These are phyloP conservation scores for Peromyscus eremicus DNA, from an alignment of 2,797 vertebrate genomes.

Conservation along the genomic window DNA sequence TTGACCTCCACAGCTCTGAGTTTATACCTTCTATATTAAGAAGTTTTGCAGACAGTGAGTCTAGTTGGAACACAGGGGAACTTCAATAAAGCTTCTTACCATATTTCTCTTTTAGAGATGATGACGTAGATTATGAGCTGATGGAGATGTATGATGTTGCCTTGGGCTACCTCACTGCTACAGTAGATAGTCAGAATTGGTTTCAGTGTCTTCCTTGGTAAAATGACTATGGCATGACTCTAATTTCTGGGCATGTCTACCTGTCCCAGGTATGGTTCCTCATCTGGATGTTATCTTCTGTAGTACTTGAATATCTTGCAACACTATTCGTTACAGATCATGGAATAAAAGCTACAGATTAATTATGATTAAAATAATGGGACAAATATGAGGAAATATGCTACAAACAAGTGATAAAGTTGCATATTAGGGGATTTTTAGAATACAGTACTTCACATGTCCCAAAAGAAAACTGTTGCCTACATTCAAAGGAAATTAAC, in stretches of 20 bases:
- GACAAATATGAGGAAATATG: background rate
- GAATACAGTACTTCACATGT: background rate
- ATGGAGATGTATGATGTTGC: too few species aligned
- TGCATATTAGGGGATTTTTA: background rate
- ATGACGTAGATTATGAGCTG: background rate
- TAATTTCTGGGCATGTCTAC: fast-evolving
- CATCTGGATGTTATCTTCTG: background rate
- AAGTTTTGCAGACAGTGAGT: background rate
- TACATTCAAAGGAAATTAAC: background rate
- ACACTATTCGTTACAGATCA: background rate
- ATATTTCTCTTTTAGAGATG: background rate
- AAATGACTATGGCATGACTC: background rate
- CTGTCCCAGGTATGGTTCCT: background rate
- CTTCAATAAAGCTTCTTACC: background rate
- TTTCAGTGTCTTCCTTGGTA: background rate
- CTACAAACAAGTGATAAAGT: background rate
- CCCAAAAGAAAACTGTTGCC: background rate
- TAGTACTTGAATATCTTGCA: background rate
- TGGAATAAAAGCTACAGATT: background rate
- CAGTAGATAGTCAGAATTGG: background rate
- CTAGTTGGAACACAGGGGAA: background rate
- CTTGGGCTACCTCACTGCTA: background rate
- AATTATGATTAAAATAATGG: background rate
- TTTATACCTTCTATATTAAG: background rate
- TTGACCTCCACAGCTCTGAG: background rate